Percentiles rank a stretch among this genome's conserved stretches.
Evolutionary conservation across 2,113 vertebrate species (phyloP).

Genomic region (Peromyscus leucopus): DNA sequence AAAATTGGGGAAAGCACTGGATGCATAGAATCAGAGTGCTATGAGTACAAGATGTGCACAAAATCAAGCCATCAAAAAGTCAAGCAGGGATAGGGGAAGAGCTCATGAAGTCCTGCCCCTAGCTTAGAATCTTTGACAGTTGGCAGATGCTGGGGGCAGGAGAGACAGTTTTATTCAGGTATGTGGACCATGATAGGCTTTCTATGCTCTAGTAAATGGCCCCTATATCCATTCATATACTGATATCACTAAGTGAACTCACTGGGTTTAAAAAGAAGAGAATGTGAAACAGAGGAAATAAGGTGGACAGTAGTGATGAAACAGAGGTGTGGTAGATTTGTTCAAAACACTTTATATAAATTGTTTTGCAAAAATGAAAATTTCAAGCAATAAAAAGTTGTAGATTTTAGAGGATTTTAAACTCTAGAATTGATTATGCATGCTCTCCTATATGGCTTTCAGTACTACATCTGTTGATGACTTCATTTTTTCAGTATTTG

Average conservation of each 20-base stretch:
- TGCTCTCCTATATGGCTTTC: neutral
- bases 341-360: neutral
- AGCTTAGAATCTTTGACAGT: neutral
- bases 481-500: slow-evolving; percentile 47
- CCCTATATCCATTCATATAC: neutral
- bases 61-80: neutral
- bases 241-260: neutral
- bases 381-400: neutral
- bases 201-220: neutral
- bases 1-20: neutral
- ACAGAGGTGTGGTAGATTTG: neutral
- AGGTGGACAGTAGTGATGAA: too few species aligned
- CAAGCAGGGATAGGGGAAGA: neutral
- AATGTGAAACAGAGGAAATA: too few species aligned
- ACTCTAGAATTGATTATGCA: neutral
- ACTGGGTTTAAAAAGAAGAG: too few species aligned
- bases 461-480: neutral
- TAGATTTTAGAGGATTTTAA: neutral
- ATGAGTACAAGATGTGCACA: neutral
- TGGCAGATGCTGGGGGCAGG: neutral
- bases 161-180: neutral
- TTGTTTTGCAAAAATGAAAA: neutral
- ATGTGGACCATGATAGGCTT: neutral
- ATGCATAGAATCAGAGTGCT: neutral
- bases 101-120: too few species aligned